Conservation (phyloP, 2,113 vertebrate genomes). For the Camelus dromedarius region DNA sequence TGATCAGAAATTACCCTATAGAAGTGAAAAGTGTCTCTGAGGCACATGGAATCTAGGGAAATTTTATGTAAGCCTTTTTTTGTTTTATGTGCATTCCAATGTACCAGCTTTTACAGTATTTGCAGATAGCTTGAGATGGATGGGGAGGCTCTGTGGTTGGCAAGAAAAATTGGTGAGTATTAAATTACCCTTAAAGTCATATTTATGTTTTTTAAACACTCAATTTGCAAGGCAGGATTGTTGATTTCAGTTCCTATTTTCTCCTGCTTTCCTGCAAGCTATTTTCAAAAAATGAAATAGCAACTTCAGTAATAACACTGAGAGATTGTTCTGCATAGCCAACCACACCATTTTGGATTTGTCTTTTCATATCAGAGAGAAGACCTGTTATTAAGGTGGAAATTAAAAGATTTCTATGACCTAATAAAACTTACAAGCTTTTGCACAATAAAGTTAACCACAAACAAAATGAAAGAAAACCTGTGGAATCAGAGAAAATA, state of each 20-base stretch:
- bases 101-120: background rate
- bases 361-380: background rate
- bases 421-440: too few species aligned
- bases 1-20: too few species aligned
- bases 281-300: conserved; percentile 18
- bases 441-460: too few species aligned
- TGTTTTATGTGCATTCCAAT: background rate
- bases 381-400: background rate
- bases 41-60: too few species aligned
- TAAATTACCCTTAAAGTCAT: background rate
- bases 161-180: background rate
- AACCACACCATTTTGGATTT: background rate
- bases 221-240: background rate
- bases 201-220: conserved; percentile 16
- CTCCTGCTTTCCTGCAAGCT: background rate
- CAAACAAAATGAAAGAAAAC: too few species aligned
- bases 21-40: too few species aligned
- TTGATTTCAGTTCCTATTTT: background rate
- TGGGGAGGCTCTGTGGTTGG: background rate
- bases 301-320: background rate
- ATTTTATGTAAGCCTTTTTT: background rate
- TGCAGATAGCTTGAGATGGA: background rate
- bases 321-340: background rate
- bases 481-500: too few species aligned
- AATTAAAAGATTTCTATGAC: background rate